phyloP scores from a whole-genome alignment of 1,140 invertebrate genomes.

The Neodiprion pinetum region DNA sequence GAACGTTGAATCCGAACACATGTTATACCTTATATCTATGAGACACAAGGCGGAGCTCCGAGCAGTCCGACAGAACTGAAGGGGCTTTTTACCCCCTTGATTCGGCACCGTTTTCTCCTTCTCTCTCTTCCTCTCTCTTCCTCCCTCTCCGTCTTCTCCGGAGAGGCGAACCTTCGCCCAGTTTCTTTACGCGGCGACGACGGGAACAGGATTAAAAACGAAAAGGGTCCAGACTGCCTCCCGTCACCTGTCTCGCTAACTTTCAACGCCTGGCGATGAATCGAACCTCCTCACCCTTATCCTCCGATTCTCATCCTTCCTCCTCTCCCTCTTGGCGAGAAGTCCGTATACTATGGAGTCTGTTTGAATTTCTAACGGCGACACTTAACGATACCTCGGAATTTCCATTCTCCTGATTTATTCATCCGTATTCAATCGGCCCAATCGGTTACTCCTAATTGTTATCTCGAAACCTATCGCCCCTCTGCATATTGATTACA shows the following conservation, averaged over 20 bases:
- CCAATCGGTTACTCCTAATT: too few relatives aligned
- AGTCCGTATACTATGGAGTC: neutral
- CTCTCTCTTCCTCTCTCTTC: too few relatives aligned
- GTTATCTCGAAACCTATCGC: too few relatives aligned
- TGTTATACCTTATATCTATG: neutral
- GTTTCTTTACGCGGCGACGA: neutral
- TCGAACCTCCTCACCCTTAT: neutral
- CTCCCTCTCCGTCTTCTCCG: too few relatives aligned
- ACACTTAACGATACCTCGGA: neutral
- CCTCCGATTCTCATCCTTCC: neutral
- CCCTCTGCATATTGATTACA: too few relatives aligned
- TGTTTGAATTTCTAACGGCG: neutral
- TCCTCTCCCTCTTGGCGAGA: too few relatives aligned
- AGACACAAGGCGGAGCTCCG: neutral
- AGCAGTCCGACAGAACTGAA: too few relatives aligned
- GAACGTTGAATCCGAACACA: constrained; percentile 8
- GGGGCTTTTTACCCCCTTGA: too few relatives aligned
- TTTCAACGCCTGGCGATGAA: neutral
- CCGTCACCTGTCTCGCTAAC: neutral
- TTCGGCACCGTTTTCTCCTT: too few relatives aligned
- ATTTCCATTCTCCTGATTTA: neutral
- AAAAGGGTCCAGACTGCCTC: neutral
- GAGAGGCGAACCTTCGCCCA: too few relatives aligned
- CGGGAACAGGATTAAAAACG: neutral
- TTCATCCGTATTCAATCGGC: too few relatives aligned